Conservation (phyloP, 2,797 vertebrate genomes). For the Sebastes trivittatus region DNA sequence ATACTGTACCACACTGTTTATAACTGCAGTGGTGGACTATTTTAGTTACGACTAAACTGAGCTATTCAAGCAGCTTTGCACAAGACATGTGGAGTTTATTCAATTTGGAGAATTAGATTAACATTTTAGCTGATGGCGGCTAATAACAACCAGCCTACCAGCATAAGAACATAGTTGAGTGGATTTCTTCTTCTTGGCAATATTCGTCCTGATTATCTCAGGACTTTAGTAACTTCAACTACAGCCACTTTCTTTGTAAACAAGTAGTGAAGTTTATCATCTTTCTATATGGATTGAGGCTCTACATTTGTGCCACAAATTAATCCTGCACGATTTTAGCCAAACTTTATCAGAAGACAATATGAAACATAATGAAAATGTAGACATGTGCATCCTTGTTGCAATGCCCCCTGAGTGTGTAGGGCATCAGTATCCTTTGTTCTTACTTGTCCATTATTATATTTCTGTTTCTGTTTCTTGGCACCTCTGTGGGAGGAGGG, state of each 20-base stretch:
- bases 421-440: neutral
- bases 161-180: neutral
- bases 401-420: neutral
- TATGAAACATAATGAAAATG: neutral
- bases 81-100: neutral
- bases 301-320: neutral
- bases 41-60: neutral
- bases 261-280: neutral
- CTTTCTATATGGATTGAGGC: neutral
- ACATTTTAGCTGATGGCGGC: neutral
- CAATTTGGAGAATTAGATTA: neutral
- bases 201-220: neutral
- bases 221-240: neutral
- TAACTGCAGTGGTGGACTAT: neutral
- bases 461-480: slow-evolving; percentile 1
- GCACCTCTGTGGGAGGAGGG: slow-evolving; percentile 6
- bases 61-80: neutral
- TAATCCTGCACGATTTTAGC: neutral
- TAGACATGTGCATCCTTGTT: neutral
- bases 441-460: slow-evolving; percentile 56
- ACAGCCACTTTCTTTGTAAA: neutral
- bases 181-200: neutral
- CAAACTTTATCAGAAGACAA: neutral
- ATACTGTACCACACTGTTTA: neutral
- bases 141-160: neutral